Conservation (phyloP, 2,797 vertebrate species). For the Argentina silus region DNA sequence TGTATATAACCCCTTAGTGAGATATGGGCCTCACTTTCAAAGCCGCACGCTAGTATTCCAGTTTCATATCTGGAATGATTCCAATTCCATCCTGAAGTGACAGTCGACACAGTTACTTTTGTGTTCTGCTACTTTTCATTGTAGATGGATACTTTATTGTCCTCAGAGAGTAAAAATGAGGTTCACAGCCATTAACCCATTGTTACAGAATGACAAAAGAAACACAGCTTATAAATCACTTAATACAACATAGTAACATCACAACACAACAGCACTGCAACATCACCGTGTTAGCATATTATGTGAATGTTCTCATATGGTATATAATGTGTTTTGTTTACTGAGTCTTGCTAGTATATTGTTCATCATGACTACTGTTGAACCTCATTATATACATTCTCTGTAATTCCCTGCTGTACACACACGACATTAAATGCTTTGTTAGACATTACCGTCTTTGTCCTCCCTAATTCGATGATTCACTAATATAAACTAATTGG, state of each 20-base stretch:
- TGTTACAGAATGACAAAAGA: too few species aligned
- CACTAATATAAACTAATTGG: constrained; percentile 12
- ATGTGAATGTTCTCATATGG: too few species aligned
- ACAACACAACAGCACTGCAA: too few species aligned
- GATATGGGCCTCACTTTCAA: neutral
- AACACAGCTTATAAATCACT: too few species aligned
- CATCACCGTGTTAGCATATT: too few species aligned
- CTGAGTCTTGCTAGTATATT: neutral
- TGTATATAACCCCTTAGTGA: neutral
- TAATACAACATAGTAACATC: too few species aligned
- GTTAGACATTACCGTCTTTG: constrained; percentile 14
- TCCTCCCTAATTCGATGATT: neutral
- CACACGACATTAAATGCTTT: neutral
- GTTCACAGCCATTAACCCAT: too few species aligned
- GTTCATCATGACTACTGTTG: neutral
- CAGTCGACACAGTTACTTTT: neutral
- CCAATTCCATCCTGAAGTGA: neutral
- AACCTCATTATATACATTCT: neutral
- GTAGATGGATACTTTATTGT: too few species aligned
- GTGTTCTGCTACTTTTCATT: neutral
- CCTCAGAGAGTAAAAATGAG: too few species aligned
- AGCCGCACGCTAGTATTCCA: neutral
- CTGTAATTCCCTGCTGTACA: neutral
- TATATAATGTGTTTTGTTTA: too few species aligned
- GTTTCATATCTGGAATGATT: neutral